These are phyloP conservation scores for Itoplectis maculator DNA, from an alignment of 2,888 invertebrate species.

Conservation along the genomic window DNA sequence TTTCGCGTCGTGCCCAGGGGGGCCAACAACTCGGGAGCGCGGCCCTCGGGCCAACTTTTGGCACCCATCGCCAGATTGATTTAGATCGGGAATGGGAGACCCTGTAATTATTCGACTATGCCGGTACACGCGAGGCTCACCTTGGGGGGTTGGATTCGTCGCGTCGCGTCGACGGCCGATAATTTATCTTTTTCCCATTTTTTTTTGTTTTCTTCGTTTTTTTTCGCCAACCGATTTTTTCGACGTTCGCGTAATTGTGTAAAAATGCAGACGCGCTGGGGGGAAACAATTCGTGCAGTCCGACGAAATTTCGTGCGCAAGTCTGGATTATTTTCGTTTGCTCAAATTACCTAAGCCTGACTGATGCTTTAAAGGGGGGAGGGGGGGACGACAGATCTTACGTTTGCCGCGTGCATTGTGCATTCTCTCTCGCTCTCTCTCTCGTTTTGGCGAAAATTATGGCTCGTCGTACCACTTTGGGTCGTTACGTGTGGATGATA, in stretches of 20 bases:
- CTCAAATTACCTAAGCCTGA: not conserved
- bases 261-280: not conserved
- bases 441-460: not conserved
- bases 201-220: not conserved
- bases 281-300: not conserved
- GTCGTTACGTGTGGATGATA: not conserved
- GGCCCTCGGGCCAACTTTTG: constrained; percentile 4
- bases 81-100: constrained; percentile 68
- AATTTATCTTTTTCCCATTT: constrained; percentile 26
- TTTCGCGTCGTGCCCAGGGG: not conserved
- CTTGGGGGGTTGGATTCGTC: constrained; percentile 67
- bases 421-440: not conserved
- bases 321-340: not conserved
- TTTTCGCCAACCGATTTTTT: not conserved
- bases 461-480: constrained; percentile 10
- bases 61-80: constrained; percentile 65
- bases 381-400: not conserved
- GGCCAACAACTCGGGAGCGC: not conserved
- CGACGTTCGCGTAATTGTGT: constrained; percentile 6
- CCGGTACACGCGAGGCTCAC: constrained; percentile 79
- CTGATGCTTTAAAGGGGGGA: not conserved
- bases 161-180: constrained; percentile 52
- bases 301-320: constrained; percentile 6
- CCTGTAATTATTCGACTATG: constrained; percentile 78
- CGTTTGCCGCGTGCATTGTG: not conserved